Conservation (phyloP, 1,140 invertebrate genomes). For the Drosophila prosaltans region DNA sequence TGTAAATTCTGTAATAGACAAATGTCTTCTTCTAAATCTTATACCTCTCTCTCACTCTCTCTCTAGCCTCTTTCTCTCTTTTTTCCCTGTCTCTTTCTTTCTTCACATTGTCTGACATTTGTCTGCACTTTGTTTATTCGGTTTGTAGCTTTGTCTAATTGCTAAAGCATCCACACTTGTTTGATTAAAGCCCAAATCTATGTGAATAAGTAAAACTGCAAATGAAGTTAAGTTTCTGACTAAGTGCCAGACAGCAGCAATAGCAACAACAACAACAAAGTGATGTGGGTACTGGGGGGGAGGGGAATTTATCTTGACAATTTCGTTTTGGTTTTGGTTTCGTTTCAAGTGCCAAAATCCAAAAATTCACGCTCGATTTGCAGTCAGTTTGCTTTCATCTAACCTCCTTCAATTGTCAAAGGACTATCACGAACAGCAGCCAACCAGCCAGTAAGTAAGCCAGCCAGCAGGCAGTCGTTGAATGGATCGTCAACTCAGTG, state of each 20-base stretch:
- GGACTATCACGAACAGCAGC: constrained; percentile 16
- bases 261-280: neutral
- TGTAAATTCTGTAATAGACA: constrained; percentile 49
- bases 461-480: constrained; percentile 11
- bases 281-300: neutral
- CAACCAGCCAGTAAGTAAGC: neutral
- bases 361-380: constrained; percentile 22
- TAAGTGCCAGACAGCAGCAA: constrained; percentile 13
- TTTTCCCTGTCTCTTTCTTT: neutral
- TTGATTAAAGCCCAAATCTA: neutral
- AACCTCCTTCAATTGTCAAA: neutral
- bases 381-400: neutral
- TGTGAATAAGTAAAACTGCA: constrained; percentile 38
- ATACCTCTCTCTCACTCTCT: neutral
- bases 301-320: neutral
- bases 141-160: constrained; percentile 8
- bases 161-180: constrained; percentile 1
- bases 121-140: constrained; percentile 4
- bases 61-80: neutral
- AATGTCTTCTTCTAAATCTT: constrained; percentile 16
- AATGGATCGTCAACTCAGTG: constrained; percentile 11
- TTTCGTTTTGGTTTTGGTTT: constrained; percentile 21
- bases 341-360: constrained; percentile 25
- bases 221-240: constrained; percentile 26
- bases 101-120: neutral